Conservation (phyloP, 2,113 vertebrate species). For the Bungarus multicinctus region DNA sequence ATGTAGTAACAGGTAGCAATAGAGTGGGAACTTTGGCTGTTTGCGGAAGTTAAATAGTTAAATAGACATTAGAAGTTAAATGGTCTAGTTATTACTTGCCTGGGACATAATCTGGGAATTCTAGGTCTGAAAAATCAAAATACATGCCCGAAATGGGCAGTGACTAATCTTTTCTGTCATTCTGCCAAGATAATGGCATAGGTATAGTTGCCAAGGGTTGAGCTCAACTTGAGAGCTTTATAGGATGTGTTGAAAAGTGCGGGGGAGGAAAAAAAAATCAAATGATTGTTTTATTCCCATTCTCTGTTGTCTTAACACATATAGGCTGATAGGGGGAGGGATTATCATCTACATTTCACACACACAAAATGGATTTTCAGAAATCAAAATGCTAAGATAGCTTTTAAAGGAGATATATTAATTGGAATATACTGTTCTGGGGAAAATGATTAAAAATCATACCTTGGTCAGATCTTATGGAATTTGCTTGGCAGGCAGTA, state of each 20-base stretch:
- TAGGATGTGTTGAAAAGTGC: background rate
- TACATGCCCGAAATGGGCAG: background rate
- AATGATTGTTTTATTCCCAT: background rate
- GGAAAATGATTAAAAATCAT: background rate
- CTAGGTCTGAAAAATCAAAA: background rate
- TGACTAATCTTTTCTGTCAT: background rate
- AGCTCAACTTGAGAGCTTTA: background rate
- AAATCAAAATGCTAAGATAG: background rate
- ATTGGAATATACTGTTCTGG: background rate
- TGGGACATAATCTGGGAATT: background rate
- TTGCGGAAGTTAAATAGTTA: background rate
- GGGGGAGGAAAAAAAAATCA: background rate
- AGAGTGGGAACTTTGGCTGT: background rate
- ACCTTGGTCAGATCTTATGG: background rate
- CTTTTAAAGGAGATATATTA: background rate
- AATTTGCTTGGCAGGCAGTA: background rate
- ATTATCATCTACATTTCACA: background rate
- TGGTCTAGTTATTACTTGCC: background rate
- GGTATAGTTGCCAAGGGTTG: background rate
- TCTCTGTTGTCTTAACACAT: background rate
- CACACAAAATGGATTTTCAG: background rate
- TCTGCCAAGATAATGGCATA: background rate
- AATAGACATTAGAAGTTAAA: background rate
- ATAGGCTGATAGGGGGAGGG: background rate
- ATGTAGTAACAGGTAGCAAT: background rate